Evolutionary conservation across 2,888 invertebrate species (phyloP), one percentile per base, ranked within the genome.

Genomic region (Drosophila tanythrix): DNA sequence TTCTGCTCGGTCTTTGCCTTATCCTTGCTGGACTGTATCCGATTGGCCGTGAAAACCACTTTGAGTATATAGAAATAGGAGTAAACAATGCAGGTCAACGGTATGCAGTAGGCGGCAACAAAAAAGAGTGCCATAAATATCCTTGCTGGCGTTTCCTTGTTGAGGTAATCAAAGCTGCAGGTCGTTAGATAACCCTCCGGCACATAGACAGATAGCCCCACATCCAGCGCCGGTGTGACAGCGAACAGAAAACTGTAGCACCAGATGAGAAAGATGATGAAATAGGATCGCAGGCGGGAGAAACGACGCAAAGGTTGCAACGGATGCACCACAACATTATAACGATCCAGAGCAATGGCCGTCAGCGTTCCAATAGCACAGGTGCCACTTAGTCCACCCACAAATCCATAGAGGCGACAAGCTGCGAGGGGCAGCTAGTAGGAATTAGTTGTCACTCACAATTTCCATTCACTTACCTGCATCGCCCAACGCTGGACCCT

Each of bases 151-250:
- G 93, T 87, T 62, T 95, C 94, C n/a, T 95, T 94, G 1, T 96
- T 95, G 56, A 97, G 94, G 89, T 97, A 98, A 92, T 97, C 97
- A 91, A 97, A 97, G 88, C 97, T 96, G 93, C 97, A 98, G 84
- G 96, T 96, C 27, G 97, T 97, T 70, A 97, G 94, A 90, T 95
- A 97, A 2, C 97, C 97, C 92, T 97, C 97, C 8, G 97, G 97
- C 21, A 97, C 96, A 93, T 97, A 98, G 40, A 94, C 94, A 29
- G 96, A 96, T 80, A 96, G 94, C 11, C 96, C 96, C 51, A 96
- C 94, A 84, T 95, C 94, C 33, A 93, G 71, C 0, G 96, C 94
- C 0, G 97, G 97, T 60, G 97, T 94, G 7, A 94, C 91, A 2
- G 97, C 95, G 91, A 97, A 97, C 21, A 94, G 80, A 13, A 94